phyloP scores from a whole-genome alignment of 1,140 invertebrate species.

The Drosophila gunungcola region DNA sequence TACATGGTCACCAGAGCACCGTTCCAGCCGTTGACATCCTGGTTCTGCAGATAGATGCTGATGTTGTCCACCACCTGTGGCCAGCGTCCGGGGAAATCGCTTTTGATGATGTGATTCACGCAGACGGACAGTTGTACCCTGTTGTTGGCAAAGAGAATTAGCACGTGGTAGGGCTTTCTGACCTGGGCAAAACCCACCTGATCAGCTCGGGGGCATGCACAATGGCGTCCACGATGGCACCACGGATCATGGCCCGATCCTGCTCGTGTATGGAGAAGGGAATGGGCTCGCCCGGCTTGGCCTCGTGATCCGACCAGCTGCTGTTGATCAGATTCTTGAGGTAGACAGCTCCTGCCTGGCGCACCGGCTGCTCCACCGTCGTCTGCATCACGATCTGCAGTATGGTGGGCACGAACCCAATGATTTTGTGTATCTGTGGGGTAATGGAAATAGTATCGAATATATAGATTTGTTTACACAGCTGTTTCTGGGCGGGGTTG shows the following conservation, averaged over 20 bases:
- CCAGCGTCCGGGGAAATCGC: conserved; percentile 98
- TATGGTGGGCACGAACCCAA: conserved; percentile 96
- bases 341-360: conserved; percentile 98
- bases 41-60: conserved; percentile 87
- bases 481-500: conserved; percentile 39
- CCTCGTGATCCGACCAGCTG: conserved; percentile 95
- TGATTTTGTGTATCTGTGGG: conserved; percentile 95
- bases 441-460: conserved; percentile 9
- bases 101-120: conserved; percentile 96
- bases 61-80: conserved; percentile 98
- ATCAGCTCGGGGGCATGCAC: conserved; percentile 96
- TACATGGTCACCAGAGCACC: conserved; percentile 96
- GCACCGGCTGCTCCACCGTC: conserved; percentile 94
- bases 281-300: conserved; percentile 89
- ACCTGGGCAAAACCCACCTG: conserved; percentile 85
- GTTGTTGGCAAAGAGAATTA: conserved; percentile 52
- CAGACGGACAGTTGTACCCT: conserved; percentile 96
- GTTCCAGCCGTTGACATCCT: conserved; percentile 94
- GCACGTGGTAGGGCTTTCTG: background rate
- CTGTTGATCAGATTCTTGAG: conserved; percentile 97
- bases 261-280: conserved; percentile 97
- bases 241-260: conserved; percentile 96
- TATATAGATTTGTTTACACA: conserved; percentile 60
- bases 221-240: conserved; percentile 97
- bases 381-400: conserved; percentile 96